Percentiles rank a stretch among this genome's conserved stretches.
phyloP scores from a whole-genome alignment of 2,797 vertebrate genomes.

The Pseudochromis fuscus region DNA sequence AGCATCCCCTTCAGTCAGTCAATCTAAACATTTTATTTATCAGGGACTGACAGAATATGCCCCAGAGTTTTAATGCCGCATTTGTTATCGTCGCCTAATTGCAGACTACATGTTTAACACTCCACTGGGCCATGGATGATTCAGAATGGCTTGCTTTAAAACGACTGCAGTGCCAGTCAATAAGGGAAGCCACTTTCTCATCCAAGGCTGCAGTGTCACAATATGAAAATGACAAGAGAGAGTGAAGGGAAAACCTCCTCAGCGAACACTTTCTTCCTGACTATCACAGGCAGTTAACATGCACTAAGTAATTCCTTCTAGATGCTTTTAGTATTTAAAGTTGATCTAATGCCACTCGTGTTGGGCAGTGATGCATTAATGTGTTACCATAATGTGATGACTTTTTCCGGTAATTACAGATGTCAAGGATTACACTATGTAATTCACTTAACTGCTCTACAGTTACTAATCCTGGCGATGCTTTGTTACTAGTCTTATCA shows the following conservation, averaged over 20 bases:
- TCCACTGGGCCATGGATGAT: conserved; percentile 71
- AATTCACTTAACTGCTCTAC: not conserved
- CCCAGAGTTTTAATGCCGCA: conserved; percentile 67
- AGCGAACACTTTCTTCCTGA: conserved; percentile 25
- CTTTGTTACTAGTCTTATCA: not conserved
- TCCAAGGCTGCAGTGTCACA: conserved; percentile 49
- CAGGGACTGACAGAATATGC: conserved; percentile 69
- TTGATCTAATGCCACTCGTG: not conserved
- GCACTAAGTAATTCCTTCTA: conserved; percentile 31
- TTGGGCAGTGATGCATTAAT: not conserved
- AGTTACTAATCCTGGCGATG: not conserved
- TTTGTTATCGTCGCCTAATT: conserved; percentile 77
- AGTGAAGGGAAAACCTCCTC: conserved; percentile 43
- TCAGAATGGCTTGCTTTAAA: conserved; percentile 74
- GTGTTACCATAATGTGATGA: not conserved
- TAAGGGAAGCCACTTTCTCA: conserved; percentile 31
- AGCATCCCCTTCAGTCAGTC: conserved; percentile 52
- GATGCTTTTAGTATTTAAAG: conserved; percentile 9
- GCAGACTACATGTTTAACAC: conserved; percentile 80
- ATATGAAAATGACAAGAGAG: conserved; percentile 51
- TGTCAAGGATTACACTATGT: not conserved
- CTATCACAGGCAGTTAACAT: conserved; percentile 21
- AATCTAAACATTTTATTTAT: conserved; percentile 76
- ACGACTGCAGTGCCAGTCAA: conserved; percentile 64
- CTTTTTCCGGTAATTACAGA: not conserved